phyloP scores from a whole-genome alignment of 2,888 invertebrate species.

The Caenorhabditis panamensis region DNA sequence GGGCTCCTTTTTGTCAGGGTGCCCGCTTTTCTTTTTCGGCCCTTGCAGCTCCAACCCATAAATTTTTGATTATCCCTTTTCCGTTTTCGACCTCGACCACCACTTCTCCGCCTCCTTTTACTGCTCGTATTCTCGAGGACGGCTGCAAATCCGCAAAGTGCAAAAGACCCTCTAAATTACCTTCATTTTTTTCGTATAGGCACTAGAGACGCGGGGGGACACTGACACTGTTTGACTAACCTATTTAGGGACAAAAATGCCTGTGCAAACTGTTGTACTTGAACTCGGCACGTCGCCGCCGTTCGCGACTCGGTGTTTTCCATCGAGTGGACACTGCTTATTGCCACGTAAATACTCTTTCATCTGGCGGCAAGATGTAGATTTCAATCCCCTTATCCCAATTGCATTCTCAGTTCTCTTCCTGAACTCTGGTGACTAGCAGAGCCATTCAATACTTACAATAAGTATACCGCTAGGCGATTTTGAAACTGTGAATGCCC shows the following conservation, averaged over 20 bases:
- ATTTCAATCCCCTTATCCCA: slow-evolving; percentile 9
- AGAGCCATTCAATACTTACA: no score
- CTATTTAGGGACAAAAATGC: slow-evolving; percentile 54
- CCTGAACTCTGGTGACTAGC: no score
- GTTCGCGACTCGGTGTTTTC: not conserved
- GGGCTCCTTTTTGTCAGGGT: slow-evolving; percentile 28
- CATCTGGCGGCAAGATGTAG: slow-evolving; percentile 10
- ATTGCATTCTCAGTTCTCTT: no score
- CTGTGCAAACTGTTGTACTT: slow-evolving; percentile 48
- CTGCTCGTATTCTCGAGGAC: slow-evolving; percentile 1
- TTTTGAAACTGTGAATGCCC: no score
- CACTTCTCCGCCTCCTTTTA: not conserved
- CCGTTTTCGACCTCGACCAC: slow-evolving; percentile 2
- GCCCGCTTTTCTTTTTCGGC: slow-evolving; percentile 17
- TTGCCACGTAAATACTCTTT: slow-evolving; percentile 1
- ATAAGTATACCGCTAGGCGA: no score
- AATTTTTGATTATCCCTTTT: slow-evolving; percentile 54
- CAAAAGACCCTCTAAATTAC: slow-evolving; percentile 50
- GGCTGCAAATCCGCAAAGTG: slow-evolving; percentile 47
- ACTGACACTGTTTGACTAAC: slow-evolving; percentile 54
- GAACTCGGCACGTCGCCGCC: slow-evolving; percentile 29
- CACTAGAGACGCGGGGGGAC: not conserved
- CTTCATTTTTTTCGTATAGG: slow-evolving; percentile 37
- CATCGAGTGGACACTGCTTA: not conserved
- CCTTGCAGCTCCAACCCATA: slow-evolving; percentile 35